Percentiles rank a stretch among this genome's conserved stretches.
Conservation (phyloP, 1,140 invertebrate genomes). For the Whitmania pigra region DNA sequence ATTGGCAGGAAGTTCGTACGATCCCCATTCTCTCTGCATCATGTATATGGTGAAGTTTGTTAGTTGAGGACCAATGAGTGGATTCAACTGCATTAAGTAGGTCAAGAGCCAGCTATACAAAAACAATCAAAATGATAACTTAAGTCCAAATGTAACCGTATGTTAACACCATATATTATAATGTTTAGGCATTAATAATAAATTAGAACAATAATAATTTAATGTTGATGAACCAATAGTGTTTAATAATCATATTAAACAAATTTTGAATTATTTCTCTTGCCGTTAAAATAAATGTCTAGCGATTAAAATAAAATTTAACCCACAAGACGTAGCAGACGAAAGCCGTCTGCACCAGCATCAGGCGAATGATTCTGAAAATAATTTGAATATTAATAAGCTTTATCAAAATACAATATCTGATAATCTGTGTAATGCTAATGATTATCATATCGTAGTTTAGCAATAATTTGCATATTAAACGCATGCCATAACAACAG, state of each 20-base stretch:
- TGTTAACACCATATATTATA: neutral
- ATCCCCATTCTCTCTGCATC: constrained; percentile 59
- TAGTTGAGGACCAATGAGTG: neutral
- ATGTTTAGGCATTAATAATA: too few relatives aligned
- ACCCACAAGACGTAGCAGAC: constrained; percentile 11
- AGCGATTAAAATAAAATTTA: neutral
- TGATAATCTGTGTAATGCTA: too few relatives aligned
- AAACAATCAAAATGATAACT: neutral
- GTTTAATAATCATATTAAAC: neutral
- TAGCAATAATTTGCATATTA: too few relatives aligned
- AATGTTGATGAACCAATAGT: neutral
- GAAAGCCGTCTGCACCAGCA: constrained; percentile 1
- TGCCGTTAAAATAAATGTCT: too few relatives aligned
- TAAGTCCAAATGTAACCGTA: neutral
- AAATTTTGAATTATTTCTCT: neutral
- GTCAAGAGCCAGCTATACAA: neutral
- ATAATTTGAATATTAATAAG: neutral
- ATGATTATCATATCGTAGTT: too few relatives aligned
- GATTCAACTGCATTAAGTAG: constrained; percentile 8
- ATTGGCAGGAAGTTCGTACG: neutral
- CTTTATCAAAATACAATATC: too few relatives aligned
- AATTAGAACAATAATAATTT: too few relatives aligned
- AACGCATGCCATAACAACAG: too few relatives aligned
- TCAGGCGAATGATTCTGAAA: constrained; percentile 9
- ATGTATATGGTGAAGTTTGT: constrained; percentile 54